Evolutionary conservation across 2,797 vertebrate species (phyloP).

Genomic region (Perdix hodgsoniae): DNA sequence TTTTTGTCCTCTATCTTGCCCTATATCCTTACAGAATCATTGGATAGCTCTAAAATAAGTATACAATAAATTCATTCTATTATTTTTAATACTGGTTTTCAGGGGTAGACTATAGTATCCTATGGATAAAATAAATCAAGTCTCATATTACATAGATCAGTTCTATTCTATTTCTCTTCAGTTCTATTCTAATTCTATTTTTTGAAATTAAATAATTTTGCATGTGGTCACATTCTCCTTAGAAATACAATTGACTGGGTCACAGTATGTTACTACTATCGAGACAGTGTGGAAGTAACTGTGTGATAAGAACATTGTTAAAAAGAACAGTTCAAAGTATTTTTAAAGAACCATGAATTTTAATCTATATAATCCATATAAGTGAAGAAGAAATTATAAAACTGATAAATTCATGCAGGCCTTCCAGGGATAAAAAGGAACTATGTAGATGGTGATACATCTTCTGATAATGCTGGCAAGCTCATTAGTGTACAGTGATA

Average conservation of each 20-base stretch:
- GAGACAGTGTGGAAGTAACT: not conserved
- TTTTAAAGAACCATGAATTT: slow-evolving; percentile 21
- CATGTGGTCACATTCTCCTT: not conserved
- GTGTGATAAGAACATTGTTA: not conserved
- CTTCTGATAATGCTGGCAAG: slow-evolving; percentile 59
- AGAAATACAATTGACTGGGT: not conserved
- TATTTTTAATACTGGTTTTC: slow-evolving; percentile 2
- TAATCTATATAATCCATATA: not conserved
- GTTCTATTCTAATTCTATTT: not conserved
- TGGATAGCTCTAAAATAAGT: not conserved
- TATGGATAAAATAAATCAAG: slow-evolving; percentile 36
- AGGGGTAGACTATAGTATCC: not conserved
- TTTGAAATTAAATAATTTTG: slow-evolving; percentile 20
- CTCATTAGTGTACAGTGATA: slow-evolving; percentile 69
- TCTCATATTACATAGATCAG: not conserved
- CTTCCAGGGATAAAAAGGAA: slow-evolving; percentile 37
- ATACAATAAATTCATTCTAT: not conserved
- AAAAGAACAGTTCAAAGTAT: not conserved
- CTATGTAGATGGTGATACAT: slow-evolving; percentile 52
- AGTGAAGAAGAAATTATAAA: slow-evolving; percentile 57
- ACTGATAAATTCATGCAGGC: slow-evolving; percentile 7
- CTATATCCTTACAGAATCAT: not conserved
- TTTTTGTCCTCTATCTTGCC: not conserved
- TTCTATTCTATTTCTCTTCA: not conserved
- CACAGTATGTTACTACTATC: not conserved